These are phyloP conservation scores for Lerista edwardsae DNA, from an alignment of 2,797 vertebrate species.

Conservation along the genomic window DNA sequence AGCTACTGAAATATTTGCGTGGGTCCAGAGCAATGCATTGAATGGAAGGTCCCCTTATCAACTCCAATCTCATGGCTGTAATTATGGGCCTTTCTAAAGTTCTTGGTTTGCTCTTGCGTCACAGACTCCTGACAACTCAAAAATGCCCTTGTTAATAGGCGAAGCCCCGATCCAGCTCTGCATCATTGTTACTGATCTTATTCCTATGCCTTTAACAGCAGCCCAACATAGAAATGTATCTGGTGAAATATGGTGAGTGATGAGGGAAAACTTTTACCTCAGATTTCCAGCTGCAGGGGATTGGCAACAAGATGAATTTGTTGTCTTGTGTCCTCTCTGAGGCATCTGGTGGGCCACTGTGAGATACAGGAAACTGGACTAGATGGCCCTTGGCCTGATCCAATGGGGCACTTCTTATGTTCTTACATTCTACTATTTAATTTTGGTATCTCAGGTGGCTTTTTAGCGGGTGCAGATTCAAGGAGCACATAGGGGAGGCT, in stretches of 20 bases:
- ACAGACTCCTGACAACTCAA: not conserved
- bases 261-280: not conserved
- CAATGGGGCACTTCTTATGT: too few species aligned
- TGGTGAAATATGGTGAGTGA: not conserved
- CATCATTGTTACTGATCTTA: not conserved
- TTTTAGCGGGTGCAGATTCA: too few species aligned
- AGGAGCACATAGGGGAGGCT: too few species aligned
- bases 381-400: too few species aligned
- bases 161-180: not conserved
- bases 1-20: not conserved
- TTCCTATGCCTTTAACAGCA: not conserved
- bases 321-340: too few species aligned
- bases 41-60: constrained; percentile 9
- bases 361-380: too few species aligned
- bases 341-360: too few species aligned
- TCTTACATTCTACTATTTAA: not conserved
- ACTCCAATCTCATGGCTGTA: not conserved
- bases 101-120: not conserved
- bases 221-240: not conserved
- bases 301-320: too few species aligned
- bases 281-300: too few species aligned
- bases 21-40: not conserved
- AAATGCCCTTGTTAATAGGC: not conserved
- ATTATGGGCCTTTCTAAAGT: not conserved
- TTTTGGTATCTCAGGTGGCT: not conserved